Conservation (phyloP, 2,113 vertebrate species). For the rabbit (Oryctolagus cuniculus) region DNA sequence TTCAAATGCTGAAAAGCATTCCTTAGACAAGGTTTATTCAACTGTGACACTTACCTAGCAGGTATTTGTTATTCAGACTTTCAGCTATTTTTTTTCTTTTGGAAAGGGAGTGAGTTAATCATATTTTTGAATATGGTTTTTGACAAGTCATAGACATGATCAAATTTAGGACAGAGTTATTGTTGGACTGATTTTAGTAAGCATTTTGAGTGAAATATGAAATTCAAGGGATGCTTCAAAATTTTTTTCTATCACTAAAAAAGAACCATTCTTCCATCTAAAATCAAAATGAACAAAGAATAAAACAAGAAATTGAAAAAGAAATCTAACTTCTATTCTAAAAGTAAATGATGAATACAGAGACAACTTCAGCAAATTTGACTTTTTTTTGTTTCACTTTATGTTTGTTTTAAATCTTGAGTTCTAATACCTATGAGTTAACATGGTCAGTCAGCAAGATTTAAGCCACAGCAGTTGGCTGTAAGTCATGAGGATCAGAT, state of each 20-base stretch:
- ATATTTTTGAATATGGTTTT: conserved; percentile 56
- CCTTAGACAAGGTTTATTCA: conserved; percentile 48
- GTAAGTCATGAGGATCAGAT: neutral
- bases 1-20: conserved; percentile 63
- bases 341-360: conserved; percentile 15
- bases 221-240: conserved; percentile 22
- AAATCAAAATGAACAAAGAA: conserved; percentile 31
- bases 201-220: conserved; percentile 50
- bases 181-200: conserved; percentile 46
- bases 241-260: conserved; percentile 58
- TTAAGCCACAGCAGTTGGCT: neutral
- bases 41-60: conserved; percentile 62
- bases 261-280: conserved; percentile 2
- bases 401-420: neutral
- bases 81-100: conserved; percentile 8
- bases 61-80: conserved; percentile 38
- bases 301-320: conserved; percentile 38
- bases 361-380: conserved; percentile 23
- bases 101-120: neutral
- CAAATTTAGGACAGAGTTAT: conserved; percentile 44
- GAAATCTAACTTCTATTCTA: conserved; percentile 28
- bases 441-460: neutral
- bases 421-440: conserved; percentile 25
- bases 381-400: conserved; percentile 4
- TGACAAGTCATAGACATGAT: conserved; percentile 11